Conservation (phyloP, 2,888 invertebrate genomes). For the Ctena decussata region DNA sequence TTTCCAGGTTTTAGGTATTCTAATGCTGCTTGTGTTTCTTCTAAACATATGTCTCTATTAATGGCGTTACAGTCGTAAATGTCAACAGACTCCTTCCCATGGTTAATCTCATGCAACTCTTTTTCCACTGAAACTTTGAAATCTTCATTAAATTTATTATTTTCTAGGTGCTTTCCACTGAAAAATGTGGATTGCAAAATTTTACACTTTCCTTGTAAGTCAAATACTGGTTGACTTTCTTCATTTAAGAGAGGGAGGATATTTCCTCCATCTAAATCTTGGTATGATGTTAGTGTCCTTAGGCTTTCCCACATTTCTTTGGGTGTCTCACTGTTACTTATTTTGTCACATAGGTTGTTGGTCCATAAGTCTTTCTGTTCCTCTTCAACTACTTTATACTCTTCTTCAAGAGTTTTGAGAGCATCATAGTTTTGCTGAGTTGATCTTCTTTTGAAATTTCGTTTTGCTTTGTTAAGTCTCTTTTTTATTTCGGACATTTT, state of each 20-base stretch:
- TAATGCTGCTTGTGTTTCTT: neutral
- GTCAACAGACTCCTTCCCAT: neutral
- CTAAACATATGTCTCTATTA: neutral
- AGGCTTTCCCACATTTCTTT: neutral
- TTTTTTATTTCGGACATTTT: neutral
- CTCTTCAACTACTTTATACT: neutral
- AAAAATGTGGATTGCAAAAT: neutral
- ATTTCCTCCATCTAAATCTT: neutral
- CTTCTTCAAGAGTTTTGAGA: neutral
- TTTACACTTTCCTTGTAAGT: too few species aligned
- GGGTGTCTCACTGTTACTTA: neutral
- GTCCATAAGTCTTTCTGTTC: neutral
- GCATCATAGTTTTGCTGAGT: neutral
- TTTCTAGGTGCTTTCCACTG: too few species aligned
- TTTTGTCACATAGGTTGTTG: neutral
- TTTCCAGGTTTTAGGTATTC: neutral
- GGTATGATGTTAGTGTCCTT: neutral
- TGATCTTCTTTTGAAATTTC: neutral
- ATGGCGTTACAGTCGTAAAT: too few species aligned
- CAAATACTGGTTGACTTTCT: neutral
- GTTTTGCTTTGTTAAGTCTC: neutral
- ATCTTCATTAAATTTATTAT: neutral
- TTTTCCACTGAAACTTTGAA: neutral
- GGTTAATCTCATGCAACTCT: neutral
- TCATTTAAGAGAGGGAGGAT: neutral